These are phyloP conservation scores for Cataglyphis rosenhaueri DNA, from an alignment of 2,888 invertebrate species.

Conservation along the genomic window DNA sequence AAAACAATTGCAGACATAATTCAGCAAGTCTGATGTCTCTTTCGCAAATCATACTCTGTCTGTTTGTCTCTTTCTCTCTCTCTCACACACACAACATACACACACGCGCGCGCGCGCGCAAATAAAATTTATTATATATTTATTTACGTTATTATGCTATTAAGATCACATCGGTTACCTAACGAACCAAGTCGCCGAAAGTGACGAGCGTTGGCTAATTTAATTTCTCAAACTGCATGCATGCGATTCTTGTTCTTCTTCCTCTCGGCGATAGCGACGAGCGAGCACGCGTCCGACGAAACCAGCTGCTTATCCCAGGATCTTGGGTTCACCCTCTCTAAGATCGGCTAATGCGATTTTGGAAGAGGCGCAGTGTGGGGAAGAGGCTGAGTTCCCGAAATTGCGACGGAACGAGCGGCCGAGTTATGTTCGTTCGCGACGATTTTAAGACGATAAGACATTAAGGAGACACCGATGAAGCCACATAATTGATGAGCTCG, in stretches of 20 bases:
- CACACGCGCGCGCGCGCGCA: not conserved
- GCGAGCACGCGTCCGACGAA: conserved; percentile 68
- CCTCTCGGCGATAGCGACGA: conserved; percentile 29
- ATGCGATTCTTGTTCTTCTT: conserved; percentile 33
- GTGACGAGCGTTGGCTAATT: conserved; percentile 50
- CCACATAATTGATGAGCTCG: conserved; percentile 42
- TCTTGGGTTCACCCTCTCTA: conserved; percentile 70
- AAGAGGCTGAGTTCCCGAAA: conserved; percentile 63
- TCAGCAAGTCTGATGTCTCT: not conserved
- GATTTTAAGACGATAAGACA: conserved; percentile 52
- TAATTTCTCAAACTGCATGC: conserved; percentile 24
- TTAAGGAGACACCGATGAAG: conserved; percentile 55
- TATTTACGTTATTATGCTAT: conserved; percentile 43
- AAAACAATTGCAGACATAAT: no score
- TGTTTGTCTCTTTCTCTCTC: no score
- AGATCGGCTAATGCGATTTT: conserved; percentile 77
- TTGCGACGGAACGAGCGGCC: conserved; percentile 41
- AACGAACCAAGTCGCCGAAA: conserved; percentile 47
- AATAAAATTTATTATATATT: conserved; percentile 19
- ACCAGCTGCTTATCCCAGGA: conserved; percentile 76
- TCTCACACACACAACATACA: no score
- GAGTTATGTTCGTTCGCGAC: conserved; percentile 47
- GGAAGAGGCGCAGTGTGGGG: conserved; percentile 63
- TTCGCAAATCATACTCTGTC: not conserved
- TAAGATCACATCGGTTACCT: conserved; percentile 36